Evolutionary conservation across 2,888 invertebrate genomes (phyloP).

Genomic region (Chalcosyrphus nemorum): DNA sequence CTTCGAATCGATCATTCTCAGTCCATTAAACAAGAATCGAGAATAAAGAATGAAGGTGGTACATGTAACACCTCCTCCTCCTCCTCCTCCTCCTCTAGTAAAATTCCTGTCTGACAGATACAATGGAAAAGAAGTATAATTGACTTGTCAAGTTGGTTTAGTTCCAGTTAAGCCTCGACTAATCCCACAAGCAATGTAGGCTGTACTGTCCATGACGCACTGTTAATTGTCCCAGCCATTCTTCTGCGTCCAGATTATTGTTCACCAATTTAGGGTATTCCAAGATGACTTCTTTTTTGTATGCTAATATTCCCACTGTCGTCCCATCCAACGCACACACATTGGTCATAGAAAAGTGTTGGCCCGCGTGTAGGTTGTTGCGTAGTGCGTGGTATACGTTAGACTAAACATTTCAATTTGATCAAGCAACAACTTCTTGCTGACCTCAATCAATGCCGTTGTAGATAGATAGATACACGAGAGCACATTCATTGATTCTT

Average conservation of each 20-base stretch:
- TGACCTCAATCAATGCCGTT: slow-evolving; percentile 55
- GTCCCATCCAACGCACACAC: slow-evolving; percentile 48
- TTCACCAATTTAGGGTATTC: slow-evolving; percentile 28
- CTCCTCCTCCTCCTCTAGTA: not conserved
- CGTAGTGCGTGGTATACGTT: slow-evolving; percentile 42
- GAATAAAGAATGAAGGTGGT: too few species aligned
- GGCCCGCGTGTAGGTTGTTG: slow-evolving; percentile 21
- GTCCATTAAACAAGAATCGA: not conserved
- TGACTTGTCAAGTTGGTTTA: not conserved
- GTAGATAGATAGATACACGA: not conserved
- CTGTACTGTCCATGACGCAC: not conserved
- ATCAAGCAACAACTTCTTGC: slow-evolving; percentile 29
- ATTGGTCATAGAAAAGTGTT: not conserved
- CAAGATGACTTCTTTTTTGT: slow-evolving; percentile 37
- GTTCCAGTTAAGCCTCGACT: not conserved
- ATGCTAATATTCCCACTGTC: slow-evolving; percentile 44
- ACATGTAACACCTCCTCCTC: too few species aligned
- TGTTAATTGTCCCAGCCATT: slow-evolving; percentile 1
- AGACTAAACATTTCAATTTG: slow-evolving; percentile 31
- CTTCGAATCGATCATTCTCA: not conserved
- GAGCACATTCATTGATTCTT: too few species aligned
- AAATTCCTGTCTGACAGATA: not conserved
- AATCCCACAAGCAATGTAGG: not conserved
- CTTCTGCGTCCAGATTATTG: slow-evolving; percentile 17
- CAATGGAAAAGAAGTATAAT: not conserved